Percentiles rank a stretch among this genome's conserved stretches.
Conservation (phyloP, 2,888 invertebrate genomes). For the Stenodema calcarata region DNA sequence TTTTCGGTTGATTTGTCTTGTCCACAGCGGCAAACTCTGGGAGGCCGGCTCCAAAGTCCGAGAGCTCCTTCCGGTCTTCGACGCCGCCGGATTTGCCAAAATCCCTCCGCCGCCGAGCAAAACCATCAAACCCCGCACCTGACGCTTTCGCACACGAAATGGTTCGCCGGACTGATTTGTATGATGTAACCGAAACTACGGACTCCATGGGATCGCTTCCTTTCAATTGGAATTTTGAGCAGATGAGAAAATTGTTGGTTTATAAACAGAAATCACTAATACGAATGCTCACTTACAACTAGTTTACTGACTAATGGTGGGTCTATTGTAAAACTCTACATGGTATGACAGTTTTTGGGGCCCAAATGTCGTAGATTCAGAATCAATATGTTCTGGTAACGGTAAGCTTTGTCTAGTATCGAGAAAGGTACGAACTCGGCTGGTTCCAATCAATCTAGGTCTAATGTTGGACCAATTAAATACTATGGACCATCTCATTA, state of each 20-base stretch:
- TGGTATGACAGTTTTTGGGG: too few relatives aligned
- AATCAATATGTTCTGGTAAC: too few relatives aligned
- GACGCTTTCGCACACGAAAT: background rate
- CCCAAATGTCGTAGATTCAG: too few relatives aligned
- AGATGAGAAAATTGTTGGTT: background rate
- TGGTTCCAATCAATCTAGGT: too few relatives aligned
- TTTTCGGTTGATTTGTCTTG: background rate
- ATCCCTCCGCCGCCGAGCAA: constrained; percentile 82
- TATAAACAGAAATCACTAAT: background rate
- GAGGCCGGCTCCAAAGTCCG: constrained; percentile 71
- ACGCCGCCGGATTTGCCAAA: constrained; percentile 83
- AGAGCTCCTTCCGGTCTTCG: constrained; percentile 81
- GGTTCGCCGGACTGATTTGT: background rate
- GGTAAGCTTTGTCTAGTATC: too few relatives aligned
- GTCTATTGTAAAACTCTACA: too few relatives aligned
- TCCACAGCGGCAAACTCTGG: constrained; percentile 55
- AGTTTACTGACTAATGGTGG: background rate
- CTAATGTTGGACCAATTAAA: too few relatives aligned
- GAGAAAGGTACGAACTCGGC: too few relatives aligned
- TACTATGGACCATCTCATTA: too few relatives aligned
- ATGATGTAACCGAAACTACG: background rate
- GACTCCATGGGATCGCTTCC: background rate
- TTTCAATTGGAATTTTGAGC: background rate
- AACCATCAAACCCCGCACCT: constrained; percentile 69
- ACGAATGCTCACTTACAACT: background rate